Percentiles rank a stretch among this genome's conserved stretches.
Evolutionary conservation across 92 coral and sea anemone genomes (phyloP).

Genomic region (Siderastrea siderea): DNA sequence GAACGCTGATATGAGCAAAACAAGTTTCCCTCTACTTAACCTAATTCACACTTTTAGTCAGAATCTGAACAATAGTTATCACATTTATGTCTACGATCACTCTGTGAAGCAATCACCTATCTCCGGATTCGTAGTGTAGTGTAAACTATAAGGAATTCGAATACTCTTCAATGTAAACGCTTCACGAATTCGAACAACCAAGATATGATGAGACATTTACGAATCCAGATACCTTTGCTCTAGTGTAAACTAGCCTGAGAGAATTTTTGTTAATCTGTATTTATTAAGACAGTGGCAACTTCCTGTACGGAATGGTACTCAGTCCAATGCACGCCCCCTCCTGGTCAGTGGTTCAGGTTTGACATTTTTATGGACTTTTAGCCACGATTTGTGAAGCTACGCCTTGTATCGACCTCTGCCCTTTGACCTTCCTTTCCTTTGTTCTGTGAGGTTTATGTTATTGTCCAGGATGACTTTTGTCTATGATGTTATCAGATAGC

Average conservation of each 20-base stretch:
- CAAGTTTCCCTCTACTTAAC: too few relatives aligned
- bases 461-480: conserved; percentile 1
- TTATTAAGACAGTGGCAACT: neutral
- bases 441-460: conserved; percentile 10
- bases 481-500: neutral
- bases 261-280: neutral
- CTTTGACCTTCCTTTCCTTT: neutral
- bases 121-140: too few relatives aligned
- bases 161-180: too few relatives aligned
- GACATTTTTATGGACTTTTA: too few relatives aligned
- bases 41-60: too few relatives aligned
- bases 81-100: too few relatives aligned
- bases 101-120: too few relatives aligned
- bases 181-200: too few relatives aligned
- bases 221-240: neutral
- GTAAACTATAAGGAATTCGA: too few relatives aligned
- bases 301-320: conserved; percentile 12
- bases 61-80: too few relatives aligned
- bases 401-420: neutral
- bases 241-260: neutral
- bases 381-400: neutral
- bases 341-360: neutral
- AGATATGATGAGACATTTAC: too few relatives aligned
- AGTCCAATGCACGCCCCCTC: conserved; percentile 28
- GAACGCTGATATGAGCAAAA: too few relatives aligned